Percentiles rank a stretch among this genome's conserved stretches.
phyloP scores from a whole-genome alignment of 2,797 vertebrate species.

The Sphenodon punctatus region DNA sequence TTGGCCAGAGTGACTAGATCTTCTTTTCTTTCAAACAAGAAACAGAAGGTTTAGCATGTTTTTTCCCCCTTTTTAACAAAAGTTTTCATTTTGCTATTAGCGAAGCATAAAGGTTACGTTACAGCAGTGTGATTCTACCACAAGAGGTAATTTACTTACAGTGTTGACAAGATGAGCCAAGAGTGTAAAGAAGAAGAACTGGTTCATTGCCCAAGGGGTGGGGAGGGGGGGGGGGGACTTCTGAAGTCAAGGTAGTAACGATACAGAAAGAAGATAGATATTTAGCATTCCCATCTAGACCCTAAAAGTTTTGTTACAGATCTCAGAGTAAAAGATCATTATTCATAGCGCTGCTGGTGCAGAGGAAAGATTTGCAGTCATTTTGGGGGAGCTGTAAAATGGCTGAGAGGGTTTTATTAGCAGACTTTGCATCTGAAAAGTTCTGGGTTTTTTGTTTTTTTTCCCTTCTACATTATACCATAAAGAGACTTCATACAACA shows the following conservation, averaged over 20 bases:
- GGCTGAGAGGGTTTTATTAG: not conserved
- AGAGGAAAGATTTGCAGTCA: slow-evolving; percentile 1
- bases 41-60: not conserved
- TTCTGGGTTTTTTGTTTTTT: not conserved
- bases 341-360: not conserved
- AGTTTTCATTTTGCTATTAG: slow-evolving; percentile 24
- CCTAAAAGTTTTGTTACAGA: slow-evolving; percentile 32
- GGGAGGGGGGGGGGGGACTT: not conserved
- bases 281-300: slow-evolving; percentile 37
- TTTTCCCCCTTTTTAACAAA: not conserved
- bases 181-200: slow-evolving; percentile 19
- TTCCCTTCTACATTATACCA: not conserved
- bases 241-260: not conserved
- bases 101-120: not conserved
- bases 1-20: not conserved
- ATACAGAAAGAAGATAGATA: slow-evolving; percentile 6
- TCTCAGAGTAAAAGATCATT: slow-evolving; percentile 29
- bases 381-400: slow-evolving; percentile 27
- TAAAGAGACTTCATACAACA: not conserved
- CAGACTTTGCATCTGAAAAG: not conserved
- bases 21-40: not conserved
- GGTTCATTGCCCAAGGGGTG: not conserved
- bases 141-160: slow-evolving; percentile 40
- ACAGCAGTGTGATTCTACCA: not conserved
- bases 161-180: slow-evolving; percentile 13